These are phyloP conservation scores for Dryas iulia DNA, from an alignment of 1,140 invertebrate genomes.

Conservation along the genomic window DNA sequence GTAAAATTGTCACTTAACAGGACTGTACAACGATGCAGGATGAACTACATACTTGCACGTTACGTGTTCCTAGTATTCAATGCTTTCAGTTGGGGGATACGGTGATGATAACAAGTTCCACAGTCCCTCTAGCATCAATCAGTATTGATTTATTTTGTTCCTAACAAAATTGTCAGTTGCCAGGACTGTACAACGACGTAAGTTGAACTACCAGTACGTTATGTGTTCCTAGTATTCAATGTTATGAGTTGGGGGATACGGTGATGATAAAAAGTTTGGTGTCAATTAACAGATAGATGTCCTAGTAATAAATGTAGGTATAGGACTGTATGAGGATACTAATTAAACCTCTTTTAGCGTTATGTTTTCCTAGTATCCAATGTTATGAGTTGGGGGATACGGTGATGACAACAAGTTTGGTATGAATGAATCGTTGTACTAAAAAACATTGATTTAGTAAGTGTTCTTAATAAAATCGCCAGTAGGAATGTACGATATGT, in stretches of 20 bases:
- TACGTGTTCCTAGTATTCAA: conserved; percentile 4
- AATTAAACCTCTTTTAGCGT: no score
- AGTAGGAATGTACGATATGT: no score
- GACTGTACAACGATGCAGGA: not conserved
- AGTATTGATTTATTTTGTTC: not conserved
- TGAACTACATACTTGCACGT: not conserved
- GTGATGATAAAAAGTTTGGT: no score
- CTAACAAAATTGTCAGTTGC: not conserved
- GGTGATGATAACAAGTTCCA: not conserved
- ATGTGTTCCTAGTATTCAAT: conserved; percentile 8
- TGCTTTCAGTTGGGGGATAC: conserved; percentile 9
- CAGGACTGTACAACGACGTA: not conserved
- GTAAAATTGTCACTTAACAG: not conserved
- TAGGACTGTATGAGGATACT: no score
- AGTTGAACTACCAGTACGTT: not conserved
- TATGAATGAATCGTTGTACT: no score
- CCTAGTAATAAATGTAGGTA: no score
- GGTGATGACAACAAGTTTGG: not conserved
- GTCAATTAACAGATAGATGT: no score
- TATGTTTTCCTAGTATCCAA: no score
- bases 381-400: not conserved
- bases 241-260: conserved; percentile 9
- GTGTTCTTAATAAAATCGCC: not conserved
- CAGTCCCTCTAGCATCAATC: not conserved
- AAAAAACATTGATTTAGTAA: not conserved